phyloP scores from a whole-genome alignment of 2,113 vertebrate species.

The Eolophus roseicapilla region DNA sequence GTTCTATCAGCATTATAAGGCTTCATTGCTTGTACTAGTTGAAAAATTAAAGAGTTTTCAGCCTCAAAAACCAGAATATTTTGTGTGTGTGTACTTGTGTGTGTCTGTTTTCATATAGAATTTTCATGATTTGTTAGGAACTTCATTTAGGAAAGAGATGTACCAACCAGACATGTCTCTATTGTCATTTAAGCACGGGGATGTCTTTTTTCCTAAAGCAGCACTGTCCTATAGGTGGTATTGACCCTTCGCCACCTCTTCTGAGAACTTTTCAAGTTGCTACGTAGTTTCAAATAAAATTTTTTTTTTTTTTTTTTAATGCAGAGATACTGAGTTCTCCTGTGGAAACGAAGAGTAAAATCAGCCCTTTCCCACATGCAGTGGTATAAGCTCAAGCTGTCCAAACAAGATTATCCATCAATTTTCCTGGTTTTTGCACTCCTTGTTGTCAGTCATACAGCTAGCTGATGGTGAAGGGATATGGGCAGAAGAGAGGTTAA shows the following conservation, averaged over 20 bases:
- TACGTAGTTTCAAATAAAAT: neutral
- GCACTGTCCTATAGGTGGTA: neutral
- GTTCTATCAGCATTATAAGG: neutral
- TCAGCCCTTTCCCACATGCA: fast-evolving
- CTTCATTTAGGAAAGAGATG: neutral
- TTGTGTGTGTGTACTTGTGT: neutral
- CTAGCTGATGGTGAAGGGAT: neutral
- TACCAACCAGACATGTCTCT: fast-evolving
- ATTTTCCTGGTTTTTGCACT: neutral
- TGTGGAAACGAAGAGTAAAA: neutral
- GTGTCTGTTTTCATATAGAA: neutral
- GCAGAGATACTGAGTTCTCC: neutral
- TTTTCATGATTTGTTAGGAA: neutral
- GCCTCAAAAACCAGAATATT: neutral
- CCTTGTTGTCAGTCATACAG: neutral
- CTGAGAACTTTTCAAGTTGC: neutral
- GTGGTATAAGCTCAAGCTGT: too few relatives aligned
- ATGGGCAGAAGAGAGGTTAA: neutral
- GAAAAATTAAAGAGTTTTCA: neutral
- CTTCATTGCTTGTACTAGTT: neutral
- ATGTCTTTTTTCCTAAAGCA: neutral
- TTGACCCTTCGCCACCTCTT: neutral
- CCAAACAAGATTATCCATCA: fast-evolving
- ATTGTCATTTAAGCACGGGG: neutral
- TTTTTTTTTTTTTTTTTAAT: neutral